Evolutionary conservation across 2,888 invertebrate species (phyloP), one percentile per base, ranked within the genome.

Genomic region (Megamerina dolium): DNA sequence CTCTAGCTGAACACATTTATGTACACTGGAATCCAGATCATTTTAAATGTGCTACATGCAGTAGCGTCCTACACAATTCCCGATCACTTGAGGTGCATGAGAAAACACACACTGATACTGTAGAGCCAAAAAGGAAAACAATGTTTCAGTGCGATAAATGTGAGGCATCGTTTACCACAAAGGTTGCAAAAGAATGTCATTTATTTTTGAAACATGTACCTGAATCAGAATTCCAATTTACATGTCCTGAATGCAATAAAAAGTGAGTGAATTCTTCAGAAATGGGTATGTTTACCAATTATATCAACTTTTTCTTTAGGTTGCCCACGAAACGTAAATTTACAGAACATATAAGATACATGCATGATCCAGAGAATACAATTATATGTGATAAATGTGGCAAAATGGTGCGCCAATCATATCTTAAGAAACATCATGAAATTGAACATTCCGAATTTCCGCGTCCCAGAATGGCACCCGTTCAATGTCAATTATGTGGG

Each of bases 401-500:
- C 13, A 65, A 64, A 44, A 55, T 56, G 14, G 41, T 65, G 41
- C 64, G 65, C 30, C 61, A 60, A 38, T 55, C 60, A 18, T 60
- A 59, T 50, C 60, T 65, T 18, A 65, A 63, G 37, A 66, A 66
- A 36, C 64, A 65, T 44, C 63, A 67, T 47, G 63, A 66, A 42
- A 46, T 64, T 21, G 64, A 65, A 46, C 68, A 68, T 55, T 64
- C 65, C 38, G 64, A 63, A 18, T 52, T 55, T 27, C 64, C 64
- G 2, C 60, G 61, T 6, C 63, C 64, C 4, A 54, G 54, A 9
- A 65, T 65, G 2, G 61, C 61, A 41, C 65, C 63, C 4, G 61
- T 66, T 21, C 67, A 69, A 37, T 69, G 68, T 43, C 57, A 63
- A 37, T 61, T 64, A 30, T 69, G 68, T 43, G 68, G 68, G 27